These are phyloP conservation scores for Cyclargus thomasi DNA, from an alignment of 1,140 invertebrate genomes.

Conservation along the genomic window DNA sequence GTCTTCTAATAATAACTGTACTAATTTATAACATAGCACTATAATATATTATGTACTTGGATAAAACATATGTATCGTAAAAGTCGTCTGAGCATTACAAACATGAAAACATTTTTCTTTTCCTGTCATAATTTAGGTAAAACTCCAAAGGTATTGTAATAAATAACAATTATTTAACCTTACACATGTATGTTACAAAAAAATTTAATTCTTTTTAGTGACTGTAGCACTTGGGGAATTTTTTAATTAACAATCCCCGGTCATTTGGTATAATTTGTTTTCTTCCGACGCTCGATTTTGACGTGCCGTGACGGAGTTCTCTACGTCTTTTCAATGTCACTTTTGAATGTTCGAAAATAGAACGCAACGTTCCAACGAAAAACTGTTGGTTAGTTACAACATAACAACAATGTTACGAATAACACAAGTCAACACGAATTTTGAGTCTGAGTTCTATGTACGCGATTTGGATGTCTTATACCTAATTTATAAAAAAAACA, in stretches of 20 bases:
- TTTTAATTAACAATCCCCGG: conserved; percentile 12
- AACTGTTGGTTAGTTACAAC: neutral
- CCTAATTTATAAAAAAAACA: no score
- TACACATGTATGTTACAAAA: neutral
- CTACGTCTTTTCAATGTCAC: conserved; percentile 49
- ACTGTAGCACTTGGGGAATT: neutral
- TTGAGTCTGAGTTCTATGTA: no score
- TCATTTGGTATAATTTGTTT: conserved; percentile 41
- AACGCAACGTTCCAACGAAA: neutral
- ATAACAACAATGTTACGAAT: no score
- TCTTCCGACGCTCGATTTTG: conserved; percentile 30
- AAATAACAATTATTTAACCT: conserved; percentile 11
- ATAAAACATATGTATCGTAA: neutral
- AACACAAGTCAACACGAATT: no score
- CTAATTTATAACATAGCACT: neutral
- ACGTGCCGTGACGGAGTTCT: conserved; percentile 35
- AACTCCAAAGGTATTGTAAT: neutral
- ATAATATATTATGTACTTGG: neutral
- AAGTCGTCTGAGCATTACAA: neutral
- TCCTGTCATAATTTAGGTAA: neutral
- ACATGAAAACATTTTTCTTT: neutral
- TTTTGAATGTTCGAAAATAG: conserved; percentile 35
- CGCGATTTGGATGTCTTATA: no score
- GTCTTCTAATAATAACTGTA: no score
- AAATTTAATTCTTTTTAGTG: conserved; percentile 4